Evolutionary conservation across 2,113 vertebrate species (phyloP).

Genomic region (Carassius auratus): DNA sequence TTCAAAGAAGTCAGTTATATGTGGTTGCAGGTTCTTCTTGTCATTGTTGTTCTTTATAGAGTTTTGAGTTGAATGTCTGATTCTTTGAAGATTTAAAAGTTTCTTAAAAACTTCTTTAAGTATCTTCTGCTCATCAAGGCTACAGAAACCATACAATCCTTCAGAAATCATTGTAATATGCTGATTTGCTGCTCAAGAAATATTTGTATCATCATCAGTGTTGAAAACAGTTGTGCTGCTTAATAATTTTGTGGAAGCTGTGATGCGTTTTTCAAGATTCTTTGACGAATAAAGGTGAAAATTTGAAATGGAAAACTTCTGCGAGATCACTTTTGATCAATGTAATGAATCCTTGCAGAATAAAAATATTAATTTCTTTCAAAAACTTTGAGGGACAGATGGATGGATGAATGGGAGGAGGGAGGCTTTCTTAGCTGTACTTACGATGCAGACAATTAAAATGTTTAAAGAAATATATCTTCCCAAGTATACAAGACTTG

Average conservation of each 20-base stretch:
- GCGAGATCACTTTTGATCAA: not conserved
- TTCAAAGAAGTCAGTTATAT: not conserved
- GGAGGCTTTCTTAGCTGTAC: not conserved
- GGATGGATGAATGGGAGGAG: not conserved
- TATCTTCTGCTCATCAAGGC: not conserved
- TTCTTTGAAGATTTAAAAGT: not conserved
- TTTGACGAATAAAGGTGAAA: not conserved
- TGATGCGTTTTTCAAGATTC: not conserved
- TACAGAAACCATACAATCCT: not conserved
- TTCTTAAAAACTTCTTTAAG: not conserved
- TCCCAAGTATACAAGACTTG: not conserved
- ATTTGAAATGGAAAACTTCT: not conserved
- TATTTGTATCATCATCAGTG: not conserved
- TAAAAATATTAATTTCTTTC: not conserved
- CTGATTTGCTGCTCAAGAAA: not conserved
- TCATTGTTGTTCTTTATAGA: not conserved
- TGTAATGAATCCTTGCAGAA: not conserved
- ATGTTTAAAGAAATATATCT: not conserved
- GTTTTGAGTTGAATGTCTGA: not conserved
- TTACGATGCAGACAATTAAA: not conserved
- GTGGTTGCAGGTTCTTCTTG: not conserved
- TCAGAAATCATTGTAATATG: not conserved
- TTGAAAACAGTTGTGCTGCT: not conserved
- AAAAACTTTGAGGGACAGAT: not conserved
- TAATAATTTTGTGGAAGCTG: not conserved